Evolutionary conservation across 2,888 invertebrate species (phyloP).

Genomic region (Ditylenchus weischeri): DNA sequence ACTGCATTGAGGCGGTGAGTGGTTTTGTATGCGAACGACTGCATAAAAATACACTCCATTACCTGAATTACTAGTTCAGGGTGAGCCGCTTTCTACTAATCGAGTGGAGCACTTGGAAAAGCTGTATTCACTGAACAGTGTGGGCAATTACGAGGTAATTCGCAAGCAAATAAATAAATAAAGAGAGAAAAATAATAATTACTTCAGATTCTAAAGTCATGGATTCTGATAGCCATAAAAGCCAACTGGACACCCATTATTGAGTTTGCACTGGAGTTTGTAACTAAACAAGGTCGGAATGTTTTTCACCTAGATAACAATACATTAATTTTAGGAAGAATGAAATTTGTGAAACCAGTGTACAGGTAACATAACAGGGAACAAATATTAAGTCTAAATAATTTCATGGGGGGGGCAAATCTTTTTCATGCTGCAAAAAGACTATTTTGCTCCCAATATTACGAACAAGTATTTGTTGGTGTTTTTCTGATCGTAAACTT

Average conservation of each 20-base stretch:
- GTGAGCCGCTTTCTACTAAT: conserved; percentile 13
- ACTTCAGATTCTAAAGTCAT: conserved; percentile 40
- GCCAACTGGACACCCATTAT: conserved; percentile 71
- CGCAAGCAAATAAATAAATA: conserved; percentile 16
- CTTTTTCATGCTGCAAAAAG: too few species aligned
- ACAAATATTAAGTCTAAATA: not conserved
- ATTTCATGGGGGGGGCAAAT: too few species aligned
- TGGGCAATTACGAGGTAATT: conserved; percentile 15
- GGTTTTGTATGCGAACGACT: too few species aligned
- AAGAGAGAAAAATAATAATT: conserved; percentile 12
- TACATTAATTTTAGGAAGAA: conserved; percentile 62
- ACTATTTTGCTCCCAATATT: too few species aligned
- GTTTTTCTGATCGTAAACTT: too few species aligned
- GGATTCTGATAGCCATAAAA: conserved; percentile 63
- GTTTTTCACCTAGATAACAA: too few species aligned
- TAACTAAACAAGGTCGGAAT: conserved; percentile 71
- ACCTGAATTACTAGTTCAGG: not conserved
- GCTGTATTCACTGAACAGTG: too few species aligned
- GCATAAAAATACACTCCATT: too few species aligned
- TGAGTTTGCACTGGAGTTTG: conserved; percentile 71
- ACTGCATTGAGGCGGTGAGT: conserved; percentile 28
- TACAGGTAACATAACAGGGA: not conserved
- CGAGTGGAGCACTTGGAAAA: not conserved
- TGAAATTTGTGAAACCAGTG: conserved; percentile 70
- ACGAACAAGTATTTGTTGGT: too few species aligned